phyloP scores from a whole-genome alignment of 2,888 invertebrate species.

The Hirtodrosophila trivittata region DNA sequence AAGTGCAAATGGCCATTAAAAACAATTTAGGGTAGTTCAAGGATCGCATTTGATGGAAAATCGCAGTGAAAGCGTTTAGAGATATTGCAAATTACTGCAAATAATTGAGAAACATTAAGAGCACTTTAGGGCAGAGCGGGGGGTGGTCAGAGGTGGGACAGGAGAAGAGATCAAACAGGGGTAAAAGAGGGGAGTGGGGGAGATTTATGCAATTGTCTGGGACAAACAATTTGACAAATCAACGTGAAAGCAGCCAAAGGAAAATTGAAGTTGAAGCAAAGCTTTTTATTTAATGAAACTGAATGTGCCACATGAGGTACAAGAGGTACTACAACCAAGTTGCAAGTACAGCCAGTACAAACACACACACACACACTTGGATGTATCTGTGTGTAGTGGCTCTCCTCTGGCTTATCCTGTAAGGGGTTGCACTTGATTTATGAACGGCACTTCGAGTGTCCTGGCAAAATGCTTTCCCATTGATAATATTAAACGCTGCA shows the following conservation, averaged over 20 bases:
- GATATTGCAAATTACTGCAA: slow-evolving; percentile 80
- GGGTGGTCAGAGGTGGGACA: background rate
- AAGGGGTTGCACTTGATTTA: slow-evolving; percentile 73
- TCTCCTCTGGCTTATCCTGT: background rate
- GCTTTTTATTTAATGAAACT: slow-evolving; percentile 78
- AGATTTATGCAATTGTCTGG: slow-evolving; percentile 52
- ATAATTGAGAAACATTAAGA: slow-evolving; percentile 76
- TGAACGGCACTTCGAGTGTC: slow-evolving; percentile 56
- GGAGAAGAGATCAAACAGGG: background rate
- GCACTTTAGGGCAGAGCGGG: slow-evolving; percentile 21
- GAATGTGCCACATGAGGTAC: slow-evolving; percentile 43
- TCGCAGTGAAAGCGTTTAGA: slow-evolving; percentile 59
- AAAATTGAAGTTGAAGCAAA: slow-evolving; percentile 36
- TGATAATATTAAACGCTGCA: slow-evolving; percentile 65
- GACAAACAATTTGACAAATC: slow-evolving; percentile 48
- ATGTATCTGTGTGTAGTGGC: background rate
- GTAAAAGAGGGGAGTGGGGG: slow-evolving; percentile 5
- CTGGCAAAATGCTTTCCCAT: slow-evolving; percentile 64
- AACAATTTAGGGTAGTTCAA: slow-evolving; percentile 68
- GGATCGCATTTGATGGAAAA: slow-evolving; percentile 22
- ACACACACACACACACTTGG: background rate
- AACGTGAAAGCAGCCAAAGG: slow-evolving; percentile 32
- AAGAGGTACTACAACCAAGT: slow-evolving; percentile 1
- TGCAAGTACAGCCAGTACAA: slow-evolving; percentile 11
- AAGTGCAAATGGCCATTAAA: slow-evolving; percentile 79